A percentile compares a stretch with the other conserved stretches of the same genome.
phyloP scores from a whole-genome alignment of 1,140 invertebrate genomes.

The Drosophila arizonae region DNA sequence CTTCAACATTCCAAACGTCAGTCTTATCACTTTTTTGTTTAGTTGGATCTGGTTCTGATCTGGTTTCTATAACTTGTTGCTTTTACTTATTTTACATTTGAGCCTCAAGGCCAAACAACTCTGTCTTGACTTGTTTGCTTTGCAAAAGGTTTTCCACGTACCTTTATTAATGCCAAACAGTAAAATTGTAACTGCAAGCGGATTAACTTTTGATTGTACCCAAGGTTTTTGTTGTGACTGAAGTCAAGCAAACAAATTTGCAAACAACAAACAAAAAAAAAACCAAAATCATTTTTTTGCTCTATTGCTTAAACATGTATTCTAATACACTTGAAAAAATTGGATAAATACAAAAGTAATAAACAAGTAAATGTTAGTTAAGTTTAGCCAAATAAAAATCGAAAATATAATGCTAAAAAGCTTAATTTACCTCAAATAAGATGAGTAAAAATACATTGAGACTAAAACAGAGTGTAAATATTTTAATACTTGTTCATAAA shows the following conservation, averaged over 20 bases:
- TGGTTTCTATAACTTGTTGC: conserved; percentile 16
- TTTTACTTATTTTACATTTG: conserved; percentile 1
- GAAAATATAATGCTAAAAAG: not conserved
- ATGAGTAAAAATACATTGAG: no score
- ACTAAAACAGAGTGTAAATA: no score
- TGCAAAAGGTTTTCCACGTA: conserved; percentile 5
- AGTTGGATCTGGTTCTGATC: conserved; percentile 22
- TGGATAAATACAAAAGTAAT: not conserved
- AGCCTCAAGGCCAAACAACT: conserved; percentile 40
- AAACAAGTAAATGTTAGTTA: not conserved
- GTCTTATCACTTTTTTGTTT: conserved; percentile 21
- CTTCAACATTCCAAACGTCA: not conserved
- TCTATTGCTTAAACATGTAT: conserved; percentile 8
- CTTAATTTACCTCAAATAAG: no score
- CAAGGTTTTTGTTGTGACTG: not conserved
- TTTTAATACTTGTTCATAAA: no score
- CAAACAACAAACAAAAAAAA: conserved; percentile 4
- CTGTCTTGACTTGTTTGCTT: conserved; percentile 27
- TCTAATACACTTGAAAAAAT: conserved; percentile 8
- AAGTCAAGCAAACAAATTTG: not conserved
- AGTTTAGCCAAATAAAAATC: conserved; percentile 1
- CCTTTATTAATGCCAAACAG: conserved; percentile 19
- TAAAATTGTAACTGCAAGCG: conserved; percentile 8
- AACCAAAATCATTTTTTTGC: not conserved
- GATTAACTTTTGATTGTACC: not conserved